Percentiles rank a stretch among this genome's conserved stretches.
These are phyloP conservation scores for Thalpophila matura DNA, from an alignment of 2,888 invertebrate genomes.

Conservation along the genomic window DNA sequence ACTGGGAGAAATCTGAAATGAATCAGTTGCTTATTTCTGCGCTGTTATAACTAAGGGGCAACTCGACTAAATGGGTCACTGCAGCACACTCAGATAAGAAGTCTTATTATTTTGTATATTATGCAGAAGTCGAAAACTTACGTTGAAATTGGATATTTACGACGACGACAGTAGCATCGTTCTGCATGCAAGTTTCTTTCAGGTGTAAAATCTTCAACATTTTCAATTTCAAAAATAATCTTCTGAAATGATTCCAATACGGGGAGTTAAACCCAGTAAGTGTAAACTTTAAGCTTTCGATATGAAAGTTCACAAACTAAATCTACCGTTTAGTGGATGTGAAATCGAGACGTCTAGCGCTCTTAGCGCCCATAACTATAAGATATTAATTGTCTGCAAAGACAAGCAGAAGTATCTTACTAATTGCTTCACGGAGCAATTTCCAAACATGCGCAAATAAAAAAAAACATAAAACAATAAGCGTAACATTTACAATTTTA, in stretches of 20 bases:
- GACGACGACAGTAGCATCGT: constrained; percentile 27
- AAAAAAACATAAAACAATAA: constrained; percentile 15
- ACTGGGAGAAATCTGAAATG: constrained; percentile 49
- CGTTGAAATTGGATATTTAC: constrained; percentile 18
- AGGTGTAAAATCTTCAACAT: constrained; percentile 27
- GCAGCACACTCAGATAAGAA: constrained; percentile 25
- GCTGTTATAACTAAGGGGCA: constrained; percentile 31
- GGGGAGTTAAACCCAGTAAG: constrained; percentile 18
- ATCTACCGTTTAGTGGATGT: constrained; percentile 4
- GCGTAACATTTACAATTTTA: constrained; percentile 34
- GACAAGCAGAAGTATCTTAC: neutral
- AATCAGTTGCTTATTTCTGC: constrained; percentile 49
- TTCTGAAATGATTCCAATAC: constrained; percentile 33
- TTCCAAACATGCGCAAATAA: constrained; percentile 1
- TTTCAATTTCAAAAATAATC: constrained; percentile 43
- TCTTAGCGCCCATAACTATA: neutral
- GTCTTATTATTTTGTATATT: constrained; percentile 31
- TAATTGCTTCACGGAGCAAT: neutral
- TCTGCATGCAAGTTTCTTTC: constrained; percentile 8
- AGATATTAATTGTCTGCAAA: neutral
- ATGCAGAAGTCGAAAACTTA: constrained; percentile 9
- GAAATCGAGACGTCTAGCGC: neutral
- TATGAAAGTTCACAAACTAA: constrained; percentile 19
- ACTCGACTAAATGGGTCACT: constrained; percentile 39
- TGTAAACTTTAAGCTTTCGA: constrained; percentile 27